Evolutionary conservation across 2,797 vertebrate genomes (phyloP).

Genomic region (Microhierax caerulescens): DNA sequence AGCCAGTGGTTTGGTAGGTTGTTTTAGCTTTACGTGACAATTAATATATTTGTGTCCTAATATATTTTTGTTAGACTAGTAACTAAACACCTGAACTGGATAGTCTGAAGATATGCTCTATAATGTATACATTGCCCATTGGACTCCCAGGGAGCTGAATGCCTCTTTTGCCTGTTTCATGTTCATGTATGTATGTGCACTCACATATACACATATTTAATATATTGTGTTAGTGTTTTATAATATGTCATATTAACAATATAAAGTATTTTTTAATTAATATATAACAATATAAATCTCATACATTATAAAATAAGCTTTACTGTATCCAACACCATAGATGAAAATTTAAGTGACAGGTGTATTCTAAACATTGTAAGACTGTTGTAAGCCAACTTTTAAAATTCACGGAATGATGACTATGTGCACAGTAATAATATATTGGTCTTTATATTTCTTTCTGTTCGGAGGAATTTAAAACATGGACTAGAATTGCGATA

Average conservation of each 20-base stretch:
- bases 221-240: not conserved
- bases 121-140: not conserved
- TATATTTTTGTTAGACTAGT: not conserved
- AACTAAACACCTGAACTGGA: not conserved
- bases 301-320: not conserved
- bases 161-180: not conserved
- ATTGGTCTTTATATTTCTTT: not conserved
- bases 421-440: not conserved
- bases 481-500: not conserved
- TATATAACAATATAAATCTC: not conserved
- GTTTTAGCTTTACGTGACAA: not conserved
- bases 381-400: not conserved
- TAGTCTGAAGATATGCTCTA: not conserved
- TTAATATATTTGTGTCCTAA: not conserved
- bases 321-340: not conserved
- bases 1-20: not conserved
- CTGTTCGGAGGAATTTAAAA: not conserved
- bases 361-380: not conserved
- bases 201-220: not conserved
- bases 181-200: not conserved
- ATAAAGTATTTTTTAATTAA: not conserved
- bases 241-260: not conserved
- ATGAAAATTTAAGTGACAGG: not conserved
- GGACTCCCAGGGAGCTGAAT: not conserved
- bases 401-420: not conserved